Percentiles rank a stretch among this genome's conserved stretches.
Evolutionary conservation across 2,888 invertebrate genomes (phyloP).

Genomic region (Cylloceria caligata): DNA sequence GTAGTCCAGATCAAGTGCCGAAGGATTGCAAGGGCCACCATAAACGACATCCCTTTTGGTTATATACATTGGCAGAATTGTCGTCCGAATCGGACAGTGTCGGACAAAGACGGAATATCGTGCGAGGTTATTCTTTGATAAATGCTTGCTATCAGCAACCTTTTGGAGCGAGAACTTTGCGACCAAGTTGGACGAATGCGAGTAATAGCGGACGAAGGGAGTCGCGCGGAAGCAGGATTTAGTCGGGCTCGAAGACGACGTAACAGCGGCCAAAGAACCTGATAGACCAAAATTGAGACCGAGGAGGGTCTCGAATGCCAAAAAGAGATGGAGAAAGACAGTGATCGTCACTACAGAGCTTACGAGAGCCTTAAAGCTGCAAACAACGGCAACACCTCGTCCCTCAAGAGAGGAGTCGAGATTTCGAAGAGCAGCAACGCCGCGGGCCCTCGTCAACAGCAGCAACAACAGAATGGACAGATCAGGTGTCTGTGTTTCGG

Average conservation of each 20-base stretch:
- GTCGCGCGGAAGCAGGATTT: slow-evolving; percentile 15
- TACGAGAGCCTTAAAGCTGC: slow-evolving; percentile 84
- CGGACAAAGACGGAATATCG: not conserved
- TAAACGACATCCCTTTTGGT: not conserved
- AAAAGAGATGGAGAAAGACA: slow-evolving; percentile 82
- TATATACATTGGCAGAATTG: slow-evolving; percentile 4
- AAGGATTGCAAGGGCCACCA: slow-evolving; percentile 28
- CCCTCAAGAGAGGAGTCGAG: slow-evolving; percentile 78
- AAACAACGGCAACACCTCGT: slow-evolving; percentile 83
- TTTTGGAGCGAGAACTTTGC: slow-evolving; percentile 10
- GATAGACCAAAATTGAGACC: slow-evolving; percentile 23
- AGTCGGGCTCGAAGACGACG: slow-evolving; percentile 22
- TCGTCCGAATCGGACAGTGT: slow-evolving; percentile 17
- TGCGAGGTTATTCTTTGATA: slow-evolving; percentile 1
- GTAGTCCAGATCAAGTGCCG: not conserved
- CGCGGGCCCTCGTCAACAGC: slow-evolving; percentile 65
- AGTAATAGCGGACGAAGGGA: slow-evolving; percentile 20
- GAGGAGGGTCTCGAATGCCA: slow-evolving; percentile 9
- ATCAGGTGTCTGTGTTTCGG: slow-evolving; percentile 83
- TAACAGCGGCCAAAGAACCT: slow-evolving; percentile 14
- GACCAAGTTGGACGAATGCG: slow-evolving; percentile 27
- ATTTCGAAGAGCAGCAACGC: slow-evolving; percentile 66
- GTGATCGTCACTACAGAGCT: slow-evolving; percentile 81
- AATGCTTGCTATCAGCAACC: slow-evolving; percentile 31
- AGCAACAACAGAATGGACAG: slow-evolving; percentile 76